Evolutionary conservation across 2,113 vertebrate species (phyloP).

Genomic region (Gnathonemus longibarbis): DNA sequence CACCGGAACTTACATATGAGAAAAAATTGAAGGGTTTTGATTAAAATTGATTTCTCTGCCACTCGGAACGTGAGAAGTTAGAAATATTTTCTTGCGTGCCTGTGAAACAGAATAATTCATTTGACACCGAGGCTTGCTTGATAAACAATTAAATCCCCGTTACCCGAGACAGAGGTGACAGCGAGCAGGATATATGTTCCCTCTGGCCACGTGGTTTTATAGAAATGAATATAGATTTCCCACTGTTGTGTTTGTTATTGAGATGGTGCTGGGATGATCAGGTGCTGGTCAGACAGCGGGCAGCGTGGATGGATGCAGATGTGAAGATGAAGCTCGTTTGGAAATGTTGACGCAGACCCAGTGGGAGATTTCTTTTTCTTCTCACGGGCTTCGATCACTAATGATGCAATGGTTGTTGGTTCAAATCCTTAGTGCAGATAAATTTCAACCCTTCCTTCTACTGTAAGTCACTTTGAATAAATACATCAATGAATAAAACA

Average conservation of each 20-base stretch:
- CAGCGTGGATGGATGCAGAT: background rate
- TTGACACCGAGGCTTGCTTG: conserved; percentile 92
- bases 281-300: background rate
- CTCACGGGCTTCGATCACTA: background rate
- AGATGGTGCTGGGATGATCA: background rate
- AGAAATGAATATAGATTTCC: conserved; percentile 66
- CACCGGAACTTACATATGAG: conserved; percentile 72
- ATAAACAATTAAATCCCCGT: conserved; percentile 96
- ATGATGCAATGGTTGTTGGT: background rate
- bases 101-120: conserved; percentile 90
- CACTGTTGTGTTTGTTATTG: conserved; percentile 21
- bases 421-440: background rate
- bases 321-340: background rate
- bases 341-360: background rate
- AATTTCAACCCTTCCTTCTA: background rate
- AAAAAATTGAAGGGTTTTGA: conserved; percentile 74
- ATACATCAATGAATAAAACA: background rate
- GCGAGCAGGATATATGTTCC: conserved; percentile 81
- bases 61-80: conserved; percentile 83
- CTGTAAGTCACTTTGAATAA: background rate
- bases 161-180: conserved; percentile 87
- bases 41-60: conserved; percentile 93
- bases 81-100: conserved; percentile 91
- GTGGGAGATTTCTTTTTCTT: background rate
- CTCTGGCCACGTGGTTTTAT: conserved; percentile 63